phyloP scores from a whole-genome alignment of 1,140 invertebrate genomes.

The Trichoplusia ni region DNA sequence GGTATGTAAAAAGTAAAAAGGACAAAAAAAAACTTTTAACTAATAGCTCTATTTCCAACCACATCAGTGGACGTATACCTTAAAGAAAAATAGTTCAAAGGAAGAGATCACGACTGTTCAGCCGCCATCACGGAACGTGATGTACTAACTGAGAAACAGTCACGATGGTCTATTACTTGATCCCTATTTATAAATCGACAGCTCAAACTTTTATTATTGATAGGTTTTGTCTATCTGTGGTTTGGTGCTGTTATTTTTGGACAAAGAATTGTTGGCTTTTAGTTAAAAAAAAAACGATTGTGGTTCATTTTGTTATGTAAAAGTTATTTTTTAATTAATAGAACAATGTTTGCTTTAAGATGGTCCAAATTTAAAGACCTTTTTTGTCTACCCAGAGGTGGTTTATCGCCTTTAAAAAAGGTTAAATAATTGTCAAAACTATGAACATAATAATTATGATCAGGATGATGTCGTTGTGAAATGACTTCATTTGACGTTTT shows the following conservation, averaged over 20 bases:
- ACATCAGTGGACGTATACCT: not conserved
- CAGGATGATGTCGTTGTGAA: too few relatives aligned
- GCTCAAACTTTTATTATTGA: constrained; percentile 66
- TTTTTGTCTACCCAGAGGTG: too few relatives aligned
- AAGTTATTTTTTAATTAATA: not conserved
- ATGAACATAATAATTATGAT: too few relatives aligned
- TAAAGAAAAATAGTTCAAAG: constrained; percentile 34
- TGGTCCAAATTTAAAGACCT: too few relatives aligned
- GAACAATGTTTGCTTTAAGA: not conserved
- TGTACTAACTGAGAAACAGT: constrained; percentile 46
- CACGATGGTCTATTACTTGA: constrained; percentile 72
- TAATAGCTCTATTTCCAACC: too few relatives aligned
- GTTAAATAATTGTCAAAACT: too few relatives aligned
- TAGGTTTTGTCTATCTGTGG: constrained; percentile 15
- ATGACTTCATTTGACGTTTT: too few relatives aligned
- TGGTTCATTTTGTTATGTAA: not conserved
- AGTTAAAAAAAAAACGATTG: too few relatives aligned
- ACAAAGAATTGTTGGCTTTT: not conserved
- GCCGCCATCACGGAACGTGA: constrained; percentile 52
- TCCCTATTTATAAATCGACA: constrained; percentile 66
- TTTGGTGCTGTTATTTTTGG: not conserved
- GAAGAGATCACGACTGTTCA: constrained; percentile 58
- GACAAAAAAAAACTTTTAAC: too few relatives aligned
- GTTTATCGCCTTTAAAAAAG: too few relatives aligned
- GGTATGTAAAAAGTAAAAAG: too few relatives aligned